Evolutionary conservation across 2,888 invertebrate genomes (phyloP).

Genomic region (Odontomyia ornata): DNA sequence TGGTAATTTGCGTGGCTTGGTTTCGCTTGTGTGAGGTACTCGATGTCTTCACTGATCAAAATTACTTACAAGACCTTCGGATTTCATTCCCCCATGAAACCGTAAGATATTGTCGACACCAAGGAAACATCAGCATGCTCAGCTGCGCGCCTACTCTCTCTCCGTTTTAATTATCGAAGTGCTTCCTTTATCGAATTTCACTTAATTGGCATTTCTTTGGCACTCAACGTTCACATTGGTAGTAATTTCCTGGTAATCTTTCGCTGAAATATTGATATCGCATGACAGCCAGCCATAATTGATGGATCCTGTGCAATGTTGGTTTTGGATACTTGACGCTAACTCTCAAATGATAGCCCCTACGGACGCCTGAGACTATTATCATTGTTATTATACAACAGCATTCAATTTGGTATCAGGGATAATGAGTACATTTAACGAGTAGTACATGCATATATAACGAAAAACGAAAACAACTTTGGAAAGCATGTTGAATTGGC

Average conservation of each 20-base stretch:
- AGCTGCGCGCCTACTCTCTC: background rate
- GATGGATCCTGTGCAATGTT: constrained; percentile 22
- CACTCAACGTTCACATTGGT: background rate
- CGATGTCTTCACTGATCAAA: too few relatives aligned
- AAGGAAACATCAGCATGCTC: background rate
- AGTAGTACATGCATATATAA: background rate
- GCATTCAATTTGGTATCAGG: background rate
- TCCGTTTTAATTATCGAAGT: constrained; percentile 9
- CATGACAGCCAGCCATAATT: constrained; percentile 31
- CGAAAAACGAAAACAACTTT: too few relatives aligned
- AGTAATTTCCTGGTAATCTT: constrained; percentile 20
- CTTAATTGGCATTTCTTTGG: constrained; percentile 23
- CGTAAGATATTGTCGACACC: background rate
- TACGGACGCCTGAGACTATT: background rate
- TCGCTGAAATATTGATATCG: constrained; percentile 38
- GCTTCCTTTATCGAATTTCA: constrained; percentile 27
- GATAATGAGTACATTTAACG: background rate
- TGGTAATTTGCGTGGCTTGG: too few relatives aligned
- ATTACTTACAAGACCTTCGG: too few relatives aligned
- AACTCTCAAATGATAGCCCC: constrained; percentile 4
- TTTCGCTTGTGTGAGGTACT: too few relatives aligned
- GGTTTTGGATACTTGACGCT: background rate
- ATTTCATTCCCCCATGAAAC: background rate
- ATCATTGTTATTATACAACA: background rate
- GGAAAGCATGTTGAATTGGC: too few relatives aligned